phyloP scores from a whole-genome alignment of 2,797 vertebrate species.

The Rhodeus uyekii region DNA sequence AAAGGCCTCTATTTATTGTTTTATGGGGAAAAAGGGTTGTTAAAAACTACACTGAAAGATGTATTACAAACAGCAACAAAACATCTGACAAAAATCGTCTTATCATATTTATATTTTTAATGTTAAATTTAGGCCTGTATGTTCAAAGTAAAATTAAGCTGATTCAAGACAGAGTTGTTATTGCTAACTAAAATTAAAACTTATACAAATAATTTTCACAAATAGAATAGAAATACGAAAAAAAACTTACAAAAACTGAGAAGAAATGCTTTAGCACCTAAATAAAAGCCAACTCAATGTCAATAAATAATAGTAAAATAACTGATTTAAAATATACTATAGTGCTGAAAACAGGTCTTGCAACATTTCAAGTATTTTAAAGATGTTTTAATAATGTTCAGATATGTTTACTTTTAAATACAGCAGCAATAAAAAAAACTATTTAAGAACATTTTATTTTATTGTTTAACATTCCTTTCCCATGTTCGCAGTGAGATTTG shows the following conservation, averaged over 20 bases:
- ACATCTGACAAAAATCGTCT: not conserved
- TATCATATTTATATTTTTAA: not conserved
- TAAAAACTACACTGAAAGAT: not conserved
- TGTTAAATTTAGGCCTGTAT: not conserved
- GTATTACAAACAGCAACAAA: not conserved
- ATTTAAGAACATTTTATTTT: not conserved
- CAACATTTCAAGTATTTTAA: not conserved
- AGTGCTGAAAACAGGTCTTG: not conserved
- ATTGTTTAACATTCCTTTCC: not conserved
- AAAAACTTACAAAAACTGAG: too few species aligned
- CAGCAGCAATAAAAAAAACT: not conserved
- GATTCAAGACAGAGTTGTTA: not conserved
- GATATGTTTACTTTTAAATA: not conserved
- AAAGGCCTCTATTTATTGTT: not conserved
- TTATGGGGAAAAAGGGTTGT: not conserved
- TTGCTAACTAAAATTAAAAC: not conserved
- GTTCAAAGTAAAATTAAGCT: not conserved
- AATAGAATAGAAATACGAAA: too few species aligned
- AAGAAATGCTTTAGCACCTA: too few species aligned
- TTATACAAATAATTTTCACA: too few species aligned
- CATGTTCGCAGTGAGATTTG: constrained; percentile 80
- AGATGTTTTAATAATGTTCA: not conserved
- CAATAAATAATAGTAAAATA: not conserved
- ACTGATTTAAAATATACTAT: not conserved
- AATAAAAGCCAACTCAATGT: too few species aligned